Evolutionary conservation across 2,888 invertebrate species (phyloP), one percentile per base, ranked within the genome.

Genomic region (Gastrophysa polygoni): DNA sequence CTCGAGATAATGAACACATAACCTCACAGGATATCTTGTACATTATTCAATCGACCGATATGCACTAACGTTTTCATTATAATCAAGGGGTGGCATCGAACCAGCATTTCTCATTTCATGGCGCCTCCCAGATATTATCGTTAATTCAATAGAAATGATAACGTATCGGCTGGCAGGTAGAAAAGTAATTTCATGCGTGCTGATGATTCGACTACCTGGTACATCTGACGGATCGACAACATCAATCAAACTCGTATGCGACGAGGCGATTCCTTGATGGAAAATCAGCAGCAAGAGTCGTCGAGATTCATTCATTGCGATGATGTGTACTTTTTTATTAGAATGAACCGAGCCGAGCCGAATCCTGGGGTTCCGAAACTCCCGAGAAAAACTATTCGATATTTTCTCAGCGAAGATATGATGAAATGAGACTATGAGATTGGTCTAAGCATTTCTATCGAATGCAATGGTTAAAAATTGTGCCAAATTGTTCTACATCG

Each of bases 21-120:
- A 32, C 10, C 29, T 32, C 6, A 32, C 29, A 32, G 10, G n/a
- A n/a, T n/a, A 51, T 51, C 28, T 10, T 51, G 10, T n/a, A 51
- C 17, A 29, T 8, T 24, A 5, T 51, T 51, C 32, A 29, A 29
- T 28, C 17, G n/a, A 51, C 28, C 28, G 29, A 29, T 21, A 7
- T 20, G 14, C 32, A 17, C 8, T 29, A 57, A 57, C 34, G 49
- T 48, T 49, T 49, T 51, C 48, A 34, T 57, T 48, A 57, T 32
- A 10, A 29, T 47, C 29, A 32, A 34, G 32, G 50, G 48, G 57
- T 38, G 34, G 47, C 34, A 28, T 20, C 16, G 32, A 49, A 17
- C 17, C 29, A 21, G 34, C 17, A 10, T 57, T 48, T 48, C 29
- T 32, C 20, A 57, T 48, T 57, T 57, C 48, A 51, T 44, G 50